Evolutionary conservation across 2,888 invertebrate genomes (phyloP), one percentile per base, ranked within the genome.

Genomic region (Leptopilina syphax): DNA sequence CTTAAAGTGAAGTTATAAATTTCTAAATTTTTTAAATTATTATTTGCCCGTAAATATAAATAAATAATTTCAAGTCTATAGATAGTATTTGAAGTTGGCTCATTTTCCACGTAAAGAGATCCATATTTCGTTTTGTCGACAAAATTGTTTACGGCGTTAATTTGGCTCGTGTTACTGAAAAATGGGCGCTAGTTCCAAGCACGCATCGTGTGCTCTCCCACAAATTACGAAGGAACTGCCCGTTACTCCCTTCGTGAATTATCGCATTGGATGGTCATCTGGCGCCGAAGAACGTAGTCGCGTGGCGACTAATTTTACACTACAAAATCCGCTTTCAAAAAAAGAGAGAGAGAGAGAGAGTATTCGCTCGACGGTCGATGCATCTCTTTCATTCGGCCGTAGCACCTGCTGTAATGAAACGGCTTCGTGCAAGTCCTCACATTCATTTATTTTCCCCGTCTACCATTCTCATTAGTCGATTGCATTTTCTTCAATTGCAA

Each of bases 131-230:
- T 84, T 82, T 81, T 85, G 84, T 85, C 84, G 81, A 79, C 82
- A 80, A 82, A 83, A 85, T 85, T 84, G 85, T 86, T 87, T 84
- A 83, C 82, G 83, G 82, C 83, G 84, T 85, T 85, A 86, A 86
- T 86, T 86, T 86, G 85, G 84, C 84, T 82, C 79, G 77, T 77
- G 80, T 82, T 81, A 79, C 81, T 86, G 84, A 85, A 86, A 86
- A 85, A 86, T 84, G 80, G 84, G 78, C 68, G 77, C 57, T 77
- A 76, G 80, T 76, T 81, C 65, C 76, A 10, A 81, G 80, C 79
- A 78, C 81, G 78, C 80, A 83, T 83, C 80, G 78, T 79, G 79
- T 82, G 70, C 79, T 79, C 79, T 79, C 34, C 82, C 79, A 83
- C 83, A 85, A 86, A 84, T 85, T 84, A 85, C 84, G 76, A 82